Evolutionary conservation across 2,113 vertebrate species (phyloP).

Genomic region (Sarotherodon lohbergeri): DNA sequence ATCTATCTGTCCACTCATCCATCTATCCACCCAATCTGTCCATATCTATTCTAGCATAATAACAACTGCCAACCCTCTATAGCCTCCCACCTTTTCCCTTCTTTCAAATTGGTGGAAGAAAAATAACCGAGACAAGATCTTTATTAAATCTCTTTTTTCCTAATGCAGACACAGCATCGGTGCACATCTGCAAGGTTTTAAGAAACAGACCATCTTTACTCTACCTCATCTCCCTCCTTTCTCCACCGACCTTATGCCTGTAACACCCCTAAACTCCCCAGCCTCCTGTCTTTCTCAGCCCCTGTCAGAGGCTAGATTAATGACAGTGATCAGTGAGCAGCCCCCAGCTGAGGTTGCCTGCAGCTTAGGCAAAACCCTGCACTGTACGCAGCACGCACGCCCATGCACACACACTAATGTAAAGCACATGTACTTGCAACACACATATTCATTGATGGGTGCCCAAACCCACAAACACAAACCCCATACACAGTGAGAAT

Average conservation of each 20-base stretch:
- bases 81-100: neutral
- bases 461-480: neutral
- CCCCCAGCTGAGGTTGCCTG: constrained; percentile 66
- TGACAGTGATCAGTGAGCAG: constrained; percentile 75
- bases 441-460: neutral
- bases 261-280: neutral
- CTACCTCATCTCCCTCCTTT: neutral
- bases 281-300: constrained; percentile 38
- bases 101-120: neutral
- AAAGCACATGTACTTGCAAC: constrained; percentile 14
- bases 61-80: neutral
- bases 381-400: constrained; percentile 29
- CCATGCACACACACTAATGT: neutral
- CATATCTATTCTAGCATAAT: constrained; percentile 17
- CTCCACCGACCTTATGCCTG: constrained; percentile 8
- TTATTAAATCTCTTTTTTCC: neutral
- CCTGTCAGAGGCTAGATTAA: constrained; percentile 77
- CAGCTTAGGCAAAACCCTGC: constrained; percentile 59
- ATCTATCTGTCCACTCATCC: constrained; percentile 18
- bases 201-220: constrained; percentile 3
- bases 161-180: neutral
- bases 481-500: neutral
- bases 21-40: constrained; percentile 36
- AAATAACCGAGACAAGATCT: neutral
- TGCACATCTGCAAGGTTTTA: neutral